Conservation (phyloP, 2,888 invertebrate species). For the Acronicta aceris region DNA sequence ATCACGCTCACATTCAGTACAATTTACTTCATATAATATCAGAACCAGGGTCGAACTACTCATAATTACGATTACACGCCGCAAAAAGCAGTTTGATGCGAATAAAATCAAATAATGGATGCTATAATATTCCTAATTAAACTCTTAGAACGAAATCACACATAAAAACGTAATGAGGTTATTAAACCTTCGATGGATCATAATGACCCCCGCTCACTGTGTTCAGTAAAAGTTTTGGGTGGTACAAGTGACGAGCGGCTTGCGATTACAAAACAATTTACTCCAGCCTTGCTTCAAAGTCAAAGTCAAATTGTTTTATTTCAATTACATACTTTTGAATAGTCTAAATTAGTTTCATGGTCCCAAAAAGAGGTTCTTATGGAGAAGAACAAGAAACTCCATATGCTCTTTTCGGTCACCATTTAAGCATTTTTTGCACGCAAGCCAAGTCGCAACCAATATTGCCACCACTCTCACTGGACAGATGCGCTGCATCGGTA, state of each 20-base stretch:
- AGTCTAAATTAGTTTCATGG: too few species aligned
- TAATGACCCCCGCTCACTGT: constrained; percentile 44
- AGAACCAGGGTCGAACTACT: constrained; percentile 29
- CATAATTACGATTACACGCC: constrained; percentile 18
- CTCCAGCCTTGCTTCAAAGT: too few species aligned
- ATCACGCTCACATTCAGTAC: constrained; percentile 25
- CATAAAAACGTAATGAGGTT: constrained; percentile 55
- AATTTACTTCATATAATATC: constrained; percentile 19
- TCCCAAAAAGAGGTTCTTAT: too few species aligned
- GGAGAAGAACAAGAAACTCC: too few species aligned
- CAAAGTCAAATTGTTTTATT: too few species aligned
- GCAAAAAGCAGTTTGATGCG: constrained; percentile 34
- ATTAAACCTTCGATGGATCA: constrained; percentile 53
- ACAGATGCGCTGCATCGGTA: too few species aligned
- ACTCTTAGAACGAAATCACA: constrained; percentile 34
- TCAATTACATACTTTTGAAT: too few species aligned
- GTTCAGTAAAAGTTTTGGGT: constrained; percentile 43
- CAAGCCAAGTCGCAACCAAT: too few species aligned
- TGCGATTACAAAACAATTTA: constrained; percentile 14
- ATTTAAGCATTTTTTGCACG: too few species aligned
- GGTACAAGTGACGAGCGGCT: neutral
- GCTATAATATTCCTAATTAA: constrained; percentile 45
- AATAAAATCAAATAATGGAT: constrained; percentile 34
- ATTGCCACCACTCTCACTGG: too few species aligned
- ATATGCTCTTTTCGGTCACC: too few species aligned